A percentile compares a stretch with the other conserved stretches of the same genome.
Evolutionary conservation across 2,797 vertebrate genomes (phyloP).

Genomic region (Sardinella longiceps): DNA sequence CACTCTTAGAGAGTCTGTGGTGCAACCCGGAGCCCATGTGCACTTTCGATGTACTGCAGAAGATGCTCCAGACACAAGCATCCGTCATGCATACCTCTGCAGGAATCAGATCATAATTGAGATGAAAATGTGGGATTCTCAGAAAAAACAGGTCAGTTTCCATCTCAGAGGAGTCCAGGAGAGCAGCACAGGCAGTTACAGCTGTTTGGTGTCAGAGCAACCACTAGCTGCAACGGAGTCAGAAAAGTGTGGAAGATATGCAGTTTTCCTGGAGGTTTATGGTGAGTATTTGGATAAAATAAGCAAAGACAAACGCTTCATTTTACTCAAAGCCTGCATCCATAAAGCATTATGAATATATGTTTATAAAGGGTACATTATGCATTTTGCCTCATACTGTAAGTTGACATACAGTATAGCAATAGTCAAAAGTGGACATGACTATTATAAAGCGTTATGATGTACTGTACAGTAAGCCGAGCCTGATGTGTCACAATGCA

Average conservation of each 20-base stretch:
- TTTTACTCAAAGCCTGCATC: no score
- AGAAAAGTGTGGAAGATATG: neutral
- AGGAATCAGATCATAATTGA: conserved; percentile 42
- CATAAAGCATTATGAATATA: no score
- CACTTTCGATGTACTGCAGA: conserved; percentile 52
- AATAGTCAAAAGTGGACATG: no score
- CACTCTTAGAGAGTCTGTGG: neutral
- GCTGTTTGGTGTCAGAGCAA: conserved; percentile 47
- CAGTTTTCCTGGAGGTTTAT: neutral
- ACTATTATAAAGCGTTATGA: no score
- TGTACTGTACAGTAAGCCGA: no score
- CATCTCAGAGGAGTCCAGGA: conserved; percentile 23
- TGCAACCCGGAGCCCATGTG: conserved; percentile 33
- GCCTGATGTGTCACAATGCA: no score
- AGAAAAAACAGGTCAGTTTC: conserved; percentile 45
- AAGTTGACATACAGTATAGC: no score
- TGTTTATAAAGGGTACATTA: no score
- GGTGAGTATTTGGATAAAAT: neutral
- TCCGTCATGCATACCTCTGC: conserved; percentile 48
- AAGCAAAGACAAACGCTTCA: no score
- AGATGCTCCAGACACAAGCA: conserved; percentile 30
- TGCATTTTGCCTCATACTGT: no score
- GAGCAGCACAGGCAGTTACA: conserved; percentile 44
- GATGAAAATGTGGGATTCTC: conserved; percentile 47
- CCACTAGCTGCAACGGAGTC: neutral